phyloP scores from a whole-genome alignment of 1,140 invertebrate genomes.

The Drosophila chauvacae region DNA sequence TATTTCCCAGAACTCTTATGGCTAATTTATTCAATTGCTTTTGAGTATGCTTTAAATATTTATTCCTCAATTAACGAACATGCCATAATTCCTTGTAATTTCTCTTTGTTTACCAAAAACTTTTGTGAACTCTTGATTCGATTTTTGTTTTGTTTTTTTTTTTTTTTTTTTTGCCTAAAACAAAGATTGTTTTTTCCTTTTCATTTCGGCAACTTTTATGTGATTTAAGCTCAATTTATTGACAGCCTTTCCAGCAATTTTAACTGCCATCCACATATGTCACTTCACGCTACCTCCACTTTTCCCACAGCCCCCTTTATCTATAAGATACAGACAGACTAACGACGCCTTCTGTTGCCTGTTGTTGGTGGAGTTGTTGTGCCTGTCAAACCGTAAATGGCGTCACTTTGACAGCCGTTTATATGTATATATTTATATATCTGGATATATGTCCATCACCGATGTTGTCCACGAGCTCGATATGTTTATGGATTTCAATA shows the following conservation, averaged over 20 bases:
- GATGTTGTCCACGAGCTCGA: slow-evolving; percentile 6
- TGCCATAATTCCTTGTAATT: slow-evolving; percentile 2
- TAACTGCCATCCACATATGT: slow-evolving; percentile 52
- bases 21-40: not conserved
- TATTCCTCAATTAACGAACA: not conserved
- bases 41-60: not conserved
- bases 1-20: too few relatives aligned
- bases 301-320: not conserved
- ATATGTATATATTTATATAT: slow-evolving; percentile 7
- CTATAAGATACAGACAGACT: slow-evolving; percentile 29
- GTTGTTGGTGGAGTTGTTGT: slow-evolving; percentile 35
- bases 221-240: slow-evolving; percentile 47
- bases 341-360: slow-evolving; percentile 22
- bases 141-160: not conserved
- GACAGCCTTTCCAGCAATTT: slow-evolving; percentile 37
- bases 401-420: slow-evolving; percentile 57
- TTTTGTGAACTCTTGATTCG: slow-evolving; percentile 4
- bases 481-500: slow-evolving; percentile 46
- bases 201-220: slow-evolving; percentile 17
- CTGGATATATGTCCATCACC: slow-evolving; percentile 7
- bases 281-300: slow-evolving; percentile 9
- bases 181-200: slow-evolving; percentile 10
- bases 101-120: slow-evolving; percentile 22
- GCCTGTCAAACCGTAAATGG: slow-evolving; percentile 56
- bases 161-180: not conserved